Percentiles rank a stretch among this genome's conserved stretches.
phyloP scores from a whole-genome alignment of 2,797 vertebrate species.

The Sebastes wilsoni region DNA sequence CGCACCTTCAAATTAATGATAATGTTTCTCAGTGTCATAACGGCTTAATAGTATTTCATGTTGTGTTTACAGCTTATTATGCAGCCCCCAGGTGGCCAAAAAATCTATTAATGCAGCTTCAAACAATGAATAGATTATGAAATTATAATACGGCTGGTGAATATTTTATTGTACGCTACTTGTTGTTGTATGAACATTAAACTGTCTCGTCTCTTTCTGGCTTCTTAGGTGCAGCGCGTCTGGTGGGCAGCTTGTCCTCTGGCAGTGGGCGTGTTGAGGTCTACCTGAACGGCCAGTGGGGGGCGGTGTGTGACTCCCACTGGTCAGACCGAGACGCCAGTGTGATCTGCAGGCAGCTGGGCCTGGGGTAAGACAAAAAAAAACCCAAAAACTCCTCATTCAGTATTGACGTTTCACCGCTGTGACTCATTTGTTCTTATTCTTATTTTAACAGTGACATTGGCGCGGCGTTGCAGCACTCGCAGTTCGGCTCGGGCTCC shows the following conservation, averaged over 20 bases:
- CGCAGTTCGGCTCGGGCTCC: conserved; percentile 78
- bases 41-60: not conserved
- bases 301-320: conserved; percentile 88
- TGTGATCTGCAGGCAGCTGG: conserved; percentile 91
- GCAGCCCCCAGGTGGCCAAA: not conserved
- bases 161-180: no score
- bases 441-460: conserved; percentile 81
- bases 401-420: not conserved
- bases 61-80: not conserved
- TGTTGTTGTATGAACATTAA: not conserved
- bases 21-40: not conserved
- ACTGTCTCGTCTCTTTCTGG: not conserved
- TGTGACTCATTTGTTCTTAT: not conserved
- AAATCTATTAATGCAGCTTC: not conserved
- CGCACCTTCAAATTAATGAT: no score
- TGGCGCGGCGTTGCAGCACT: conserved; percentile 83
- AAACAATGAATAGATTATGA: not conserved
- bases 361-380: conserved; percentile 80
- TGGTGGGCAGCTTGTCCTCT: conserved; percentile 81
- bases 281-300: conserved; percentile 90
- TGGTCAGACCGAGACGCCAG: conserved; percentile 91
- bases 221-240: conserved; percentile 82
- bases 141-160: not conserved
- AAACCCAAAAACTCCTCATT: not conserved
- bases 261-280: conserved; percentile 85